phyloP scores from a whole-genome alignment of 1,140 invertebrate species.

The Cyclina sinensis region DNA sequence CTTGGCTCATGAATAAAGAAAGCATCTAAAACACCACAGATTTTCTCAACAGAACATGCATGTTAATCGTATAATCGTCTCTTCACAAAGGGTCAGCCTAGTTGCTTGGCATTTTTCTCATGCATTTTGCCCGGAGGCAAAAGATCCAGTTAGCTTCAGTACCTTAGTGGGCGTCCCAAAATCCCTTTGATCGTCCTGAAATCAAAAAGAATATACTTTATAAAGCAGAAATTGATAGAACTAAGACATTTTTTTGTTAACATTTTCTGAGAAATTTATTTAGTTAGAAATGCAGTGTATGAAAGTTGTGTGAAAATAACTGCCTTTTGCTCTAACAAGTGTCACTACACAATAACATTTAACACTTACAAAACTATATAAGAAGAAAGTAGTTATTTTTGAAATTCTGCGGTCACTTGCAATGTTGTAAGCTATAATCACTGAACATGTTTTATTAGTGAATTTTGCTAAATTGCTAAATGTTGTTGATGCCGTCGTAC shows the following conservation, averaged over 20 bases:
- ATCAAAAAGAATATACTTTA: slow-evolving; percentile 12
- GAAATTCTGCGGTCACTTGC: no score
- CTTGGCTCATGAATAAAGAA: slow-evolving; percentile 44
- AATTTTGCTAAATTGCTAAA: no score
- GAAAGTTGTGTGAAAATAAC: neutral
- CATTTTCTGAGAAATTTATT: neutral
- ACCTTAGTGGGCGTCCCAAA: neutral
- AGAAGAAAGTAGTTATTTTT: no score
- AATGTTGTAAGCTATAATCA: no score
- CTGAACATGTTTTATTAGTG: no score
- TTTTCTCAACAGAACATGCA: slow-evolving; percentile 16
- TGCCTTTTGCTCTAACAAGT: neutral
- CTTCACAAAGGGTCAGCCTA: neutral
- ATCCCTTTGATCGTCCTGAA: neutral
- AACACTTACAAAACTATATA: no score
- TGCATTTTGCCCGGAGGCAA: neutral
- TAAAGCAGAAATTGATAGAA: neutral
- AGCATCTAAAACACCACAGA: no score
- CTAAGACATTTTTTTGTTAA: neutral
- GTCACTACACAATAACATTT: no score
- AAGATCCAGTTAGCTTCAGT: neutral
- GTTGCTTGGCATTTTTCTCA: neutral
- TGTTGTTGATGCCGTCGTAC: no score
- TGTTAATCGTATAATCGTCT: slow-evolving; percentile 30
- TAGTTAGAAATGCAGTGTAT: neutral